Evolutionary conservation across 2,113 vertebrate genomes (phyloP).

Genomic region (Mustelus asterias): DNA sequence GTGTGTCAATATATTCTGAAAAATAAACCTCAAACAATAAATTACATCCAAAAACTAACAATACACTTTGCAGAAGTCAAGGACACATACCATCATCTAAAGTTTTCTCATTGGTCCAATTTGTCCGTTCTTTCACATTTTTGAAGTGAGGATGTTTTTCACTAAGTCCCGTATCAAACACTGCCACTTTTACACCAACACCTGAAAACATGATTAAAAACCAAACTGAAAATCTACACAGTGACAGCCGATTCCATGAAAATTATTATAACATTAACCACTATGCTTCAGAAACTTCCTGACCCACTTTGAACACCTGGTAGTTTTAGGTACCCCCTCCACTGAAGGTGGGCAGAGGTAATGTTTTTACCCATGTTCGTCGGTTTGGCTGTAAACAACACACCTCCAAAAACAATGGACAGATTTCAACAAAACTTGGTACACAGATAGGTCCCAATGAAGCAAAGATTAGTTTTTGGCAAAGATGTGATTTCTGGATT

Average conservation of each 20-base stretch:
- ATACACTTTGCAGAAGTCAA: background rate
- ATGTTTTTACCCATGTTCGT: background rate
- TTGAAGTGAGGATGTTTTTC: slow-evolving; percentile 98
- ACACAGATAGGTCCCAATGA: background rate
- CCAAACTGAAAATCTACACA: slow-evolving; percentile 13
- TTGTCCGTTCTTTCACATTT: slow-evolving; percentile 96
- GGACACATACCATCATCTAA: slow-evolving; percentile 80
- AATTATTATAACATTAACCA: background rate
- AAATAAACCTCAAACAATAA: background rate
- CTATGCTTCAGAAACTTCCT: background rate
- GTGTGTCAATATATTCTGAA: background rate
- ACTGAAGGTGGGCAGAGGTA: background rate
- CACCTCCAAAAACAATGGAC: background rate
- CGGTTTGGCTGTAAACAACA: background rate
- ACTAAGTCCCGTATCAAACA: slow-evolving; percentile 94
- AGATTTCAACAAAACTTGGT: background rate
- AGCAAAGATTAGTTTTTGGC: background rate
- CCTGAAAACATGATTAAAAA: slow-evolving; percentile 54
- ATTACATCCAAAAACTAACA: background rate
- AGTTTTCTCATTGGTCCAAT: slow-evolving; percentile 98
- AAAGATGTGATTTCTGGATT: background rate
- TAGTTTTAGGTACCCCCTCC: background rate
- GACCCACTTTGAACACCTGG: background rate
- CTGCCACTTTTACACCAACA: slow-evolving; percentile 86
- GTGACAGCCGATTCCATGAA: background rate